phyloP scores from a whole-genome alignment of 2,797 vertebrate species.

The Lophotriccus pileatus region DNA sequence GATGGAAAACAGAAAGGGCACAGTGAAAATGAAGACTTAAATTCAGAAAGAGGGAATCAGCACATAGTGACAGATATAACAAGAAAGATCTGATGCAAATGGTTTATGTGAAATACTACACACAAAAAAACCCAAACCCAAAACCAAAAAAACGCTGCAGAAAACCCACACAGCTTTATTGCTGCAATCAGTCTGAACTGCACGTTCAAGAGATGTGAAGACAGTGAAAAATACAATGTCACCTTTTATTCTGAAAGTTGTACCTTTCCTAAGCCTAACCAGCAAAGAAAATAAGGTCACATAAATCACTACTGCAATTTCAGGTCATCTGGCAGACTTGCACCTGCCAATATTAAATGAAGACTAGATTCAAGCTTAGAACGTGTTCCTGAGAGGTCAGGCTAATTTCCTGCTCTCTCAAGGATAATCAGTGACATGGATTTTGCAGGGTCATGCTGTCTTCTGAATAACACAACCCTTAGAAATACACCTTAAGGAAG shows the following conservation, averaged over 20 bases:
- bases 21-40: background rate
- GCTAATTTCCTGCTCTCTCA: background rate
- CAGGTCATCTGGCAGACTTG: background rate
- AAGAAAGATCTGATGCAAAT: background rate
- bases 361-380: background rate
- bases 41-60: background rate
- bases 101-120: background rate
- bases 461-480: background rate
- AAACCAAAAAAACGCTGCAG: background rate
- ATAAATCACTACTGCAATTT: background rate
- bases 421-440: background rate
- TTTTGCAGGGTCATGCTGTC: background rate
- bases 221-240: background rate
- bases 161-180: background rate
- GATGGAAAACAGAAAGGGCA: background rate
- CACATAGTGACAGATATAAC: background rate
- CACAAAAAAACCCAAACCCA: background rate
- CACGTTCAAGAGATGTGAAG: background rate
- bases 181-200: background rate
- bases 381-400: rapidly evolving
- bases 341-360: background rate
- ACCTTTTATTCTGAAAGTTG: background rate
- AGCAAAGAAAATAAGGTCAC: background rate
- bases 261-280: background rate
- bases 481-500: background rate